Percentiles rank a stretch among this genome's conserved stretches.
phyloP scores from a whole-genome alignment of 2,113 vertebrate genomes.

The Scomber colias region DNA sequence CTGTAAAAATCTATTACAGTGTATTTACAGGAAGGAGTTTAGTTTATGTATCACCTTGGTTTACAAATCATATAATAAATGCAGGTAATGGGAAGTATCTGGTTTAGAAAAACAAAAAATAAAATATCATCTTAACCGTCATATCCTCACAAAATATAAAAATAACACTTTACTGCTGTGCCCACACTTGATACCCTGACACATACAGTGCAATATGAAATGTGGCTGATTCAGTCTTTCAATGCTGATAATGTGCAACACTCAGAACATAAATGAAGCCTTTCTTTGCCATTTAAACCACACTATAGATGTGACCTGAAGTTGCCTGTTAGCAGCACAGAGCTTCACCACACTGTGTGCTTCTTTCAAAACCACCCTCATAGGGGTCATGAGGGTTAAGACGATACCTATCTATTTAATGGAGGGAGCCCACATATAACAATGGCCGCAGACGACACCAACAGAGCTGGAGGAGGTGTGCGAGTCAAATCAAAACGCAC shows the following conservation, averaged over 20 bases:
- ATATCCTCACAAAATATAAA: no score
- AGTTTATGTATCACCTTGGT: no score
- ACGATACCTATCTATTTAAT: constrained; percentile 62
- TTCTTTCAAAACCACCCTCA: constrained; percentile 58
- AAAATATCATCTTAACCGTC: no score
- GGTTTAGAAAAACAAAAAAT: no score
- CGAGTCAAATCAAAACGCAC: constrained; percentile 70
- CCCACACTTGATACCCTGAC: not conserved
- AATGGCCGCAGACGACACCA: constrained; percentile 72
- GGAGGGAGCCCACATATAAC: constrained; percentile 71
- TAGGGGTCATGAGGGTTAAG: constrained; percentile 74
- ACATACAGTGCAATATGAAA: not conserved
- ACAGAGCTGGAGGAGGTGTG: constrained; percentile 57
- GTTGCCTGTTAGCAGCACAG: constrained; percentile 8
- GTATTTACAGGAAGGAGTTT: no score
- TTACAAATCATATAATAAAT: no score
- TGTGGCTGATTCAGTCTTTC: not conserved
- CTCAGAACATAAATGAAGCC: not conserved
- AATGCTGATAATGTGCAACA: not conserved
- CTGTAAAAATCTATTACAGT: no score
- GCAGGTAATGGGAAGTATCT: no score
- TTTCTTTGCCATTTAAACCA: not conserved
- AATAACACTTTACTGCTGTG: no score
- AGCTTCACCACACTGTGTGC: constrained; percentile 4
- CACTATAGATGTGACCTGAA: constrained; percentile 8